Evolutionary conservation across 2,797 vertebrate genomes (phyloP), one percentile per base, ranked within the genome.

Genomic region (Phaenicophaeus curvirostris): DNA sequence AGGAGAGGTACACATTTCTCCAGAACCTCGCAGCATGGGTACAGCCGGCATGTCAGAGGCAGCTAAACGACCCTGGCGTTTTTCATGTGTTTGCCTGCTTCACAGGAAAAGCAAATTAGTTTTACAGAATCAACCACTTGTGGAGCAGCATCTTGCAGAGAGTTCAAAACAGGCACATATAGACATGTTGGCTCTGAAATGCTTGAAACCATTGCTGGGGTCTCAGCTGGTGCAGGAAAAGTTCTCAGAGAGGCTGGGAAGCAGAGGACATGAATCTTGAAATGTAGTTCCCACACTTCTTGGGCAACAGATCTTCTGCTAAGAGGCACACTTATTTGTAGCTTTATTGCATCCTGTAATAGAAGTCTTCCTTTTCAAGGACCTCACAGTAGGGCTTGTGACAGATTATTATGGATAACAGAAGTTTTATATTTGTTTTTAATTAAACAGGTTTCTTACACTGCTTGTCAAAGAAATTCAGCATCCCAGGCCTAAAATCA

Each of bases 51-150:
- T 13, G 1, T 85, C 84, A 73, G 93, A 91, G 86, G 92, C 73
- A 76, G 73, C 83, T 93, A 94, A 96, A 95, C 2, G 90, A 93
- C 93, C 88, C 91, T 96, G 95, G 95, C 88, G 0, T 82, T 88
- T 91, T 83, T 96, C 91, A 80, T 96, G 87, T 95, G 91, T 94
- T 89, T 75, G 80, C 86, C 80, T 94, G 89, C 87, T 94, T 96
- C 3, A 23, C 77, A 77, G 84, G 61, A 82, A 88, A 63, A 85
- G 90, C 85, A 93, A 96, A 96, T 96, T 96, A 90, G 93, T 88
- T 93, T 87, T 95, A 96, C 93, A 94, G 94, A 85, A 94, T 91
- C 93, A 84, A 72, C 77, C 87, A 90, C 91, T 94, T 93, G 74
- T 65, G 91, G 87, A 95, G 86, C 86, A 90, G 83, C 71, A n/a